phyloP scores from a whole-genome alignment of 1,140 invertebrate species.

The Anthonomus grandis region DNA sequence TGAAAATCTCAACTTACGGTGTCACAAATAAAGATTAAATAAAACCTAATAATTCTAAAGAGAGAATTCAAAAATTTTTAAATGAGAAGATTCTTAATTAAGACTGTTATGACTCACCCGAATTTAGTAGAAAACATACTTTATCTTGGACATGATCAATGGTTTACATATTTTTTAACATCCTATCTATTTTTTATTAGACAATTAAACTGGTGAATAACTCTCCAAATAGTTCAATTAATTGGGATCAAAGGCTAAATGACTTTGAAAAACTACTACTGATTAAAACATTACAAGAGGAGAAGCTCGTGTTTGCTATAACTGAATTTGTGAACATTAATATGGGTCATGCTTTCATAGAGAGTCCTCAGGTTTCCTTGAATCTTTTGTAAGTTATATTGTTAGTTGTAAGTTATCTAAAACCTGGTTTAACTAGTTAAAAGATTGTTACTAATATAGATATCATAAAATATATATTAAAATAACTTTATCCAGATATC shows the following conservation, averaged over 20 bases:
- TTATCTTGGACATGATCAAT: too few species aligned
- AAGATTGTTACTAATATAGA: too few species aligned
- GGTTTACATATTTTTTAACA: neutral
- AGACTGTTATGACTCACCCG: too few species aligned
- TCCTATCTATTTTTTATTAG: slow-evolving; percentile 42
- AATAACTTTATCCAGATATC: slow-evolving; percentile 55
- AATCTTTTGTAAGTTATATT: slow-evolving; percentile 59
- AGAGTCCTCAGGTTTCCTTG: slow-evolving; percentile 68
- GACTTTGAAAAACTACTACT: slow-evolving; percentile 81
- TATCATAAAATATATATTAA: too few species aligned
- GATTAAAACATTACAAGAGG: slow-evolving; percentile 73
- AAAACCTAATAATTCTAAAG: too few species aligned
- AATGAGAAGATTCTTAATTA: too few species aligned
- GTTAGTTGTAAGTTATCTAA: too few species aligned
- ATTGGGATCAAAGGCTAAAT: slow-evolving; percentile 62
- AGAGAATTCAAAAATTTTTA: too few species aligned
- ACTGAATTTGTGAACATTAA: slow-evolving; percentile 74
- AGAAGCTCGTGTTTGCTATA: slow-evolving; percentile 77
- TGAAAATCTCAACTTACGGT: too few species aligned
- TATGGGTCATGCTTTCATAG: slow-evolving; percentile 74
- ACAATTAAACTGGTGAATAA: slow-evolving; percentile 54
- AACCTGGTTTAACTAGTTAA: too few species aligned
- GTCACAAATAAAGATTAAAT: too few species aligned
- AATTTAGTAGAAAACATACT: too few species aligned
- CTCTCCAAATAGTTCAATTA: slow-evolving; percentile 45